Base-by-base conservation (phyloP, 2,888 invertebrate genomes). In the Andrena praecox region DNA sequence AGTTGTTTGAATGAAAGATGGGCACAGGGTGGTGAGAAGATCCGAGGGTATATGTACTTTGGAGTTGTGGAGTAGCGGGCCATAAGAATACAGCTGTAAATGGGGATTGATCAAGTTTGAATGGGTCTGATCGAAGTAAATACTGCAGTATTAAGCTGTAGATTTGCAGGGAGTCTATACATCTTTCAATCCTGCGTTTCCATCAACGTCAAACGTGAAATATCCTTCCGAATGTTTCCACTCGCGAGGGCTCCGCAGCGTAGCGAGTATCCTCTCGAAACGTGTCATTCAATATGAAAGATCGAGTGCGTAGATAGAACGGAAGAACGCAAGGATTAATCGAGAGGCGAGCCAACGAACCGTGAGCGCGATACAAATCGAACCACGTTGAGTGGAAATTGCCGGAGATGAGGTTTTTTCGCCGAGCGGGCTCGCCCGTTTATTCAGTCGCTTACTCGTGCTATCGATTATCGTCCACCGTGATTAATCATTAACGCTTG, bases 301-400 rank as follows among this genome's bases (percentile, higher is more conserved):
- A 50, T 60, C 60, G 48, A 31, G 8, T 24, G 56, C 20, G 24
- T 54, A 56, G 60, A 63, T 33, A 33, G 24, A 27, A 31, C 42
- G 24, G n/a, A 62, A 35, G 73, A 56, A 77, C 33, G 63, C 16
- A 64, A 73, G 68, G 68, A 75, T 75, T 75, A 75, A 75, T 75
- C 68, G 75, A n/a, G 48, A 27, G 31, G 74, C 35, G 54, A 33
- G 8, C n/a, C 54, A 63, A 35, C 31, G 54, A 42, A 64, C 62
- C 54, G 73, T 76, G 31, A 72, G 31, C 76, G 10, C 63, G 54
- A 73, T 35, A 54, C 74, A 76, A 76, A 76, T 76, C 77, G 76
- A 76, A 70, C 64, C 68, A 69, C 77, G 80, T 62, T 60, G 76
- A 75, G 67, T 75, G 75, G 68, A 78, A 78, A 75, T 78, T 68